These are phyloP conservation scores for Psix sp. DNA, from an alignment of 1,140 invertebrate genomes.

Conservation along the genomic window DNA sequence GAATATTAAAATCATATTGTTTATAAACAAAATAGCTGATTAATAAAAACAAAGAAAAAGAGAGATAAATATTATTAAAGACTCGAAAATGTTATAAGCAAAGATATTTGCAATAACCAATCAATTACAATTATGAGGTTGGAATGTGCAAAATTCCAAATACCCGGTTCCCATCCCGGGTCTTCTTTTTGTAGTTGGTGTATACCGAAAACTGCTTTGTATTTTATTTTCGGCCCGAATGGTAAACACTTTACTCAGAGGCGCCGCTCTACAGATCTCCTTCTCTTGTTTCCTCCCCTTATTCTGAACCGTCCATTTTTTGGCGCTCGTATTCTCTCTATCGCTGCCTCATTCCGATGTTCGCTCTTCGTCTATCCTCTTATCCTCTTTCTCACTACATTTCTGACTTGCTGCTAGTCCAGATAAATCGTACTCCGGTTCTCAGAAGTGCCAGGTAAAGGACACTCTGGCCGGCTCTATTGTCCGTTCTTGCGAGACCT, in stretches of 20 bases:
- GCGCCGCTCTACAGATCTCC: constrained; percentile 68
- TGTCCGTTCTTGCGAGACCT: constrained; percentile 38
- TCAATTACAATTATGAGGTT: constrained; percentile 33
- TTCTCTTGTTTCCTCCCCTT: constrained; percentile 53
- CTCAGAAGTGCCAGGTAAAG: constrained; percentile 67
- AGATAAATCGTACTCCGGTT: constrained; percentile 69
- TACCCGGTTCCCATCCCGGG: constrained; percentile 43
- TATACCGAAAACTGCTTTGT: constrained; percentile 61
- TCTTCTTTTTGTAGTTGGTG: constrained; percentile 69
- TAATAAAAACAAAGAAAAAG: too few relatives aligned
- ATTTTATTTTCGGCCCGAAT: constrained; percentile 73
- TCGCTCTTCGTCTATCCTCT: constrained; percentile 24
- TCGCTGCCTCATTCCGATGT: constrained; percentile 36
- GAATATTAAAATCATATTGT: too few relatives aligned
- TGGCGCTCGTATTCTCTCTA: constrained; percentile 41
- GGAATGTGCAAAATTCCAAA: constrained; percentile 55
- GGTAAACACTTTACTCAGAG: constrained; percentile 75
- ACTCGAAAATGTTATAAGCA: too few relatives aligned
- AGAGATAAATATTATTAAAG: too few relatives aligned
- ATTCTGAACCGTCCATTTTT: constrained; percentile 43
- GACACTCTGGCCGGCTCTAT: constrained; percentile 51
- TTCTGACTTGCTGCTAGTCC: constrained; percentile 66
- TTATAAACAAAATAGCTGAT: too few relatives aligned
- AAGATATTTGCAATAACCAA: constrained; percentile 5
- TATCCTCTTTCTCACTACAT: constrained; percentile 52